Base-by-base conservation (phyloP, 1,140 invertebrate genomes). In the Tetragonula clypearis region DNA sequence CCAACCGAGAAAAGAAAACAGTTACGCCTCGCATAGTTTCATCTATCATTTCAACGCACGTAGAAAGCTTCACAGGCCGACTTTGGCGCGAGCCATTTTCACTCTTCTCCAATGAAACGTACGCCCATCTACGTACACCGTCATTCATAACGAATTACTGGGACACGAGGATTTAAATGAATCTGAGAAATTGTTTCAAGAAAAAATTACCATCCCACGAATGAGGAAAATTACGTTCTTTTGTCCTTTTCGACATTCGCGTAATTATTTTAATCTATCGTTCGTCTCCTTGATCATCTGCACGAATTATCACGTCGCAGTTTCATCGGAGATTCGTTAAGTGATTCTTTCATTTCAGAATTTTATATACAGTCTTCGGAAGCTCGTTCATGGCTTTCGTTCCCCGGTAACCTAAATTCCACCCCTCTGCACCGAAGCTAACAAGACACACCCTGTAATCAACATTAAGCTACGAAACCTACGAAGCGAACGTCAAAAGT, bases 1-100 rank as follows among this genome's bases (percentile, higher is more conserved):
- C 12, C 9, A 79, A n/a, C 79, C 69, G 81, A 77, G 84, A 89
- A 78, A 87, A 84, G 84, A 66, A 72, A 89, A 89, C 88, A 85
- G 88, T 90, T 90, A 90, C 35, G 17, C 35, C 49, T 35, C 41
- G 26, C 75, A 87, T 75, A 78, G 69, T 79, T 69, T 74, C 77
- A 78, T 88, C 87, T 82, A 88, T 41, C 68, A 62, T 26, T 69
- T 68, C 74, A 15, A 17, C 49, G 68, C 77, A 79, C 76, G 68
- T 83, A 83, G 53, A 6, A 1, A 19, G 49, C 1, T 26, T 23
- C 26, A 19, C 3, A 11, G 14, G 19, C 60, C 41, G n/a, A 55
- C 68, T 60, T 71, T 58, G 58, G 41, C 66, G 41, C 53, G 1
- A 69, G 17, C n/a, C 3, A 9, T 78, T 83, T 83, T 83, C 65